Percentiles rank a stretch among this genome's conserved stretches.
phyloP scores from a whole-genome alignment of 2,797 vertebrate species.

The Macrochelys suwanniensis region DNA sequence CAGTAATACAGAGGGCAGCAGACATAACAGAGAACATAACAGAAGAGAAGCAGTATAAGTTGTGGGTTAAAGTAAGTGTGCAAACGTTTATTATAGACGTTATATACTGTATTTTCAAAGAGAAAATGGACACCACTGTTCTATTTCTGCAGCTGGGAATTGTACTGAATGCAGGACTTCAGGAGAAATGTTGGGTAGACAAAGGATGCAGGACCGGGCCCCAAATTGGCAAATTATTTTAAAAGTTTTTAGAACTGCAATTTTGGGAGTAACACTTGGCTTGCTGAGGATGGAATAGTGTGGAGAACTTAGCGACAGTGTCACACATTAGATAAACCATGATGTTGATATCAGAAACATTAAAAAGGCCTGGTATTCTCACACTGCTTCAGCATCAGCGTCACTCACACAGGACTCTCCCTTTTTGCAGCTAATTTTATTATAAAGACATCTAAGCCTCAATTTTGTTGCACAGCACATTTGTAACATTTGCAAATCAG shows the following conservation, averaged over 20 bases:
- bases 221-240: not conserved
- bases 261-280: not conserved
- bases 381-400: not conserved
- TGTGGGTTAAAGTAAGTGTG: not conserved
- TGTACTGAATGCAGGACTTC: not conserved
- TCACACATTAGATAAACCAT: slow-evolving; percentile 31
- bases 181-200: not conserved
- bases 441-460: not conserved
- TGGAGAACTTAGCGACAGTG: not conserved
- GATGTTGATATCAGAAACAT: slow-evolving; percentile 40
- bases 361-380: slow-evolving; percentile 37
- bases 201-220: not conserved
- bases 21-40: not conserved
- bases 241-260: not conserved
- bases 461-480: not conserved
- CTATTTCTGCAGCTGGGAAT: not conserved
- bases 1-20: not conserved
- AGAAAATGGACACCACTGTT: not conserved
- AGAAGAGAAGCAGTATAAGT: not conserved
- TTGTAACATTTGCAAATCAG: not conserved
- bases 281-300: not conserved
- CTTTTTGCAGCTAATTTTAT: not conserved
- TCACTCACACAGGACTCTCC: not conserved
- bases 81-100: not conserved
- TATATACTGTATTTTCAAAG: not conserved